Evolutionary conservation across 2,888 invertebrate species (phyloP).

Genomic region (Polietes domitor): DNA sequence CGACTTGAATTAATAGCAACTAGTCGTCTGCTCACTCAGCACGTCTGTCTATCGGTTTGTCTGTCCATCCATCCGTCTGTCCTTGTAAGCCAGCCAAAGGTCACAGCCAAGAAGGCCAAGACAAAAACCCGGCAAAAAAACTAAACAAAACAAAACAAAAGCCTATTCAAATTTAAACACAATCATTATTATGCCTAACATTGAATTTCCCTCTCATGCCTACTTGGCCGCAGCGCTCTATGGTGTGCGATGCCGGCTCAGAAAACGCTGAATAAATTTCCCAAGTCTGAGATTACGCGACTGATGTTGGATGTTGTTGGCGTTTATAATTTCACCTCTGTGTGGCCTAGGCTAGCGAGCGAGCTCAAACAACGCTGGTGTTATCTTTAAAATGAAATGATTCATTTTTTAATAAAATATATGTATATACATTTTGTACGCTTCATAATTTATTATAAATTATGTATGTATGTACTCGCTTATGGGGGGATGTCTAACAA

Average conservation of each 20-base stretch:
- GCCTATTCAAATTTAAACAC: constrained; percentile 29
- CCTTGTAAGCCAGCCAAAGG: constrained; percentile 24
- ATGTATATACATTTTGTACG: not conserved
- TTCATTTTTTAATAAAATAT: not conserved
- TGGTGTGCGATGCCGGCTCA: not conserved
- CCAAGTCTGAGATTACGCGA: constrained; percentile 13
- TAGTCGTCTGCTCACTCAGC: not conserved
- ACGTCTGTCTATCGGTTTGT: not conserved
- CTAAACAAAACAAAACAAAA: constrained; percentile 12
- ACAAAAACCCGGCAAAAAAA: constrained; percentile 5
- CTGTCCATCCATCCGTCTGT: not conserved
- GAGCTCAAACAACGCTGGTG: too few species aligned
- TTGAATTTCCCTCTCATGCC: not conserved
- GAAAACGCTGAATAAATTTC: not conserved
- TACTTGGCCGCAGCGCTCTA: not conserved
- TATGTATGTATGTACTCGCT: too few species aligned
- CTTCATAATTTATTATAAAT: constrained; percentile 1
- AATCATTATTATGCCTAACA: constrained; percentile 11
- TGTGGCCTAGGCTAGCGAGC: not conserved
- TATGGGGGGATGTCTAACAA: too few species aligned
- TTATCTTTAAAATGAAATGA: constrained; percentile 8
- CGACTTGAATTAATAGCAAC: constrained; percentile 32
- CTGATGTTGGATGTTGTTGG: too few species aligned
- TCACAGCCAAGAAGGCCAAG: not conserved
- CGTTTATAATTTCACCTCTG: constrained; percentile 16